Conservation (phyloP, 2,888 invertebrate species). For the Caenorhabditis drosophilae region DNA sequence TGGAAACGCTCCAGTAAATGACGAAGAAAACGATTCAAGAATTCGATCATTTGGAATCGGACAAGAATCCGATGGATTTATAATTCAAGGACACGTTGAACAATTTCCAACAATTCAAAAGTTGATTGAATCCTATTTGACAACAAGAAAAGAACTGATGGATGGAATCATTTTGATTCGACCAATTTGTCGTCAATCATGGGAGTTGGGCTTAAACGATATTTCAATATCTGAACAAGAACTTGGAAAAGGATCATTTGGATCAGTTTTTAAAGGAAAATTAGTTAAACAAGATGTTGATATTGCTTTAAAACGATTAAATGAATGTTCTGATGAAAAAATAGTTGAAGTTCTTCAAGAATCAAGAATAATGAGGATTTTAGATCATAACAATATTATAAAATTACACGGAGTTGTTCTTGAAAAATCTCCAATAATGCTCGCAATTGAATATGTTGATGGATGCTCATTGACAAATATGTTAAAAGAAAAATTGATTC, state of each 20-base stretch:
- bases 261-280: slow-evolving; percentile 19
- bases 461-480: slow-evolving; percentile 10
- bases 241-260: slow-evolving; percentile 14
- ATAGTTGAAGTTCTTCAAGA: slow-evolving; percentile 16
- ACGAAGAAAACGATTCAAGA: neutral
- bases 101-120: neutral
- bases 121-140: neutral
- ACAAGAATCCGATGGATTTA: neutral
- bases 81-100: neutral
- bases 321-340: neutral
- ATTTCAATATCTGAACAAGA: neutral
- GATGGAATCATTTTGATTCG: neutral
- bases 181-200: neutral
- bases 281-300: slow-evolving; percentile 1
- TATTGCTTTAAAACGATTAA: slow-evolving; percentile 15
- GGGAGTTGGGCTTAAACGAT: neutral
- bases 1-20: too few relatives aligned
- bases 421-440: slow-evolving; percentile 15
- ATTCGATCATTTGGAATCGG: neutral
- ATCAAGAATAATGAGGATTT: slow-evolving; percentile 15
- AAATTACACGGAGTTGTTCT: slow-evolving; percentile 18
- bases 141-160: neutral
- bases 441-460: slow-evolving; percentile 23
- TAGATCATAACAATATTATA: slow-evolving; percentile 19
- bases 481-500: slow-evolving; percentile 7